Conservation (phyloP, 2,797 vertebrate species). For the Austrolebias charrua region DNA sequence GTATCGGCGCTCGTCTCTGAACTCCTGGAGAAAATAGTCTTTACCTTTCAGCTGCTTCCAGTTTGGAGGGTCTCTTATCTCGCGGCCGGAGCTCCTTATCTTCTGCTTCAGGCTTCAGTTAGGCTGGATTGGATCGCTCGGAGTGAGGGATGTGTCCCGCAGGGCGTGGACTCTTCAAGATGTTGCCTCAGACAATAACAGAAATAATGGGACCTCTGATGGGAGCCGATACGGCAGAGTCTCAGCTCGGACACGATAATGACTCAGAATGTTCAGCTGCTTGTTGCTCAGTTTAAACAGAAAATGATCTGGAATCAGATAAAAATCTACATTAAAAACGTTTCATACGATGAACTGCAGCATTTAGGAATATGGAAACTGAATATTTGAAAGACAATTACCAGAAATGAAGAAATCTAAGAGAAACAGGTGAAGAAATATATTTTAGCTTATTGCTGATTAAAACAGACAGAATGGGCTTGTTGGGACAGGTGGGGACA, state of each 20-base stretch:
- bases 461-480: too few species aligned
- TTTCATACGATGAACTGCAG: too few species aligned
- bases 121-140: slow-evolving; percentile 20
- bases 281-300: too few species aligned
- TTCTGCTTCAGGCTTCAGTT: slow-evolving; percentile 31
- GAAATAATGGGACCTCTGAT: slow-evolving; percentile 36
- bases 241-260: slow-evolving; percentile 8
- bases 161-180: slow-evolving; percentile 20
- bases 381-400: too few species aligned
- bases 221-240: slow-evolving; percentile 16
- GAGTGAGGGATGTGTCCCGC: slow-evolving; percentile 36
- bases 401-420: too few species aligned
- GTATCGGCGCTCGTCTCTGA: slow-evolving; percentile 43
- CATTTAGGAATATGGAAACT: too few species aligned
- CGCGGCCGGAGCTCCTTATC: slow-evolving; percentile 26
- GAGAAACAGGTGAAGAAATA: too few species aligned
- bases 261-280: neutral
- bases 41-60: slow-evolving; percentile 55
- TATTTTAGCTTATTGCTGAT: too few species aligned
- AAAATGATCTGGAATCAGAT: too few species aligned
- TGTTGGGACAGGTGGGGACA: too few species aligned
- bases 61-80: slow-evolving; percentile 52
- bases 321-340: too few species aligned
- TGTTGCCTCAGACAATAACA: slow-evolving; percentile 40
- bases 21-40: slow-evolving; percentile 49